Conservation (phyloP, 1,140 invertebrate species). For the Phocides pigmalion region DNA sequence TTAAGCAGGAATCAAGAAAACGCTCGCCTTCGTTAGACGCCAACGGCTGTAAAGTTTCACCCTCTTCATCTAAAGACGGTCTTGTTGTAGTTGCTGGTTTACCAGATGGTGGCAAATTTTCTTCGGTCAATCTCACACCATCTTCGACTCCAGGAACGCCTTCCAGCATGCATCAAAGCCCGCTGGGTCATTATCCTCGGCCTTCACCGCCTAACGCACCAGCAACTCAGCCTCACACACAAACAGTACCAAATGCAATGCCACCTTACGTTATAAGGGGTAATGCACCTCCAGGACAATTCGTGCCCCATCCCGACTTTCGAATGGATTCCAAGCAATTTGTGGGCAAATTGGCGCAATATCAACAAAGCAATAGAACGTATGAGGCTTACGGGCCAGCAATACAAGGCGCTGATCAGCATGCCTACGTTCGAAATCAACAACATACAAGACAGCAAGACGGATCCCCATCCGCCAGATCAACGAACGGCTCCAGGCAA, state of each 20-base stretch:
- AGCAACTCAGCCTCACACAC: slow-evolving; percentile 84
- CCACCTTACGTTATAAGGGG: slow-evolving; percentile 84
- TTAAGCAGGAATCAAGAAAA: slow-evolving; percentile 87
- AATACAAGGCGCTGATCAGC: slow-evolving; percentile 63
- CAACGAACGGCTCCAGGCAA: slow-evolving; percentile 64
- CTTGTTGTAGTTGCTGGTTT: slow-evolving; percentile 58
- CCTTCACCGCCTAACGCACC: slow-evolving; percentile 85
- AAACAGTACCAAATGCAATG: slow-evolving; percentile 84
- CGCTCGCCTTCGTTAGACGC: slow-evolving; percentile 85
- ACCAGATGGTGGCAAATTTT: slow-evolving; percentile 76
- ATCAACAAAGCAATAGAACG: slow-evolving; percentile 69
- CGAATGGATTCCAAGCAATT: slow-evolving; percentile 79
- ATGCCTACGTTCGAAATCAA: slow-evolving; percentile 61
- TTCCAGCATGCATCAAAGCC: slow-evolving; percentile 84
- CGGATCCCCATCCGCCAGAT: slow-evolving; percentile 57
- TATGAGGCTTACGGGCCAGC: slow-evolving; percentile 65
- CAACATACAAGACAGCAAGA: slow-evolving; percentile 65
- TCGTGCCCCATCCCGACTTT: slow-evolving; percentile 76
- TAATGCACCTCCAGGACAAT: slow-evolving; percentile 73
- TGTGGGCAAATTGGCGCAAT: slow-evolving; percentile 77
- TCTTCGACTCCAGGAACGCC: slow-evolving; percentile 87
- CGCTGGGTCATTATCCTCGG: slow-evolving; percentile 85
- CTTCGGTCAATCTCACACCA: slow-evolving; percentile 86
- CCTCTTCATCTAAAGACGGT: slow-evolving; percentile 82
- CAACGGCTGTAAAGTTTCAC: slow-evolving; percentile 82